Percentiles rank a stretch among this genome's conserved stretches.
phyloP scores from a whole-genome alignment of 2,113 vertebrate genomes.

The Ardeotis arabs region DNA sequence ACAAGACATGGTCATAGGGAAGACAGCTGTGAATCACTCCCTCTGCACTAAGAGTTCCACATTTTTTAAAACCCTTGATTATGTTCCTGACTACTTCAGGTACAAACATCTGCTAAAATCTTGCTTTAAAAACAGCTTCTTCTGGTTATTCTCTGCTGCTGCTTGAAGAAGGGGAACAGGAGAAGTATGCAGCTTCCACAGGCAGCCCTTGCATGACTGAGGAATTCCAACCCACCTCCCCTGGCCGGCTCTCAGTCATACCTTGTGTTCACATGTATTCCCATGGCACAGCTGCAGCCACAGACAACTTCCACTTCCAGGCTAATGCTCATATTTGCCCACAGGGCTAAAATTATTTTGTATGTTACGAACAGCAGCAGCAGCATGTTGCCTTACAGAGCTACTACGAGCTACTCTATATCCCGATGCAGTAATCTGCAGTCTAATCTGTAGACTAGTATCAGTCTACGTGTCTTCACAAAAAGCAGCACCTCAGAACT shows the following conservation, averaged over 20 bases:
- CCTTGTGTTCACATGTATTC: not conserved
- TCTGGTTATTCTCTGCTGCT: not conserved
- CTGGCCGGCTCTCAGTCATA: not conserved
- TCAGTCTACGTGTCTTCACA: not conserved
- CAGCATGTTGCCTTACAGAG: not conserved
- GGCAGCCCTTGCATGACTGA: not conserved
- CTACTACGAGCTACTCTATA: not conserved
- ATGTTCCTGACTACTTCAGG: not conserved
- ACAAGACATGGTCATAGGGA: not conserved
- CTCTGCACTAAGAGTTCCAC: not conserved
- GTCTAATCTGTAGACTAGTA: not conserved
- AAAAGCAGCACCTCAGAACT: not conserved
- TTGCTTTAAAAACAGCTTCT: not conserved
- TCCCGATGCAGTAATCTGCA: not conserved
- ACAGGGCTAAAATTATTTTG: not conserved
- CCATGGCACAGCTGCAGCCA: not conserved
- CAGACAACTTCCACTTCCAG: not conserved
- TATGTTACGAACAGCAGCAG: not conserved
- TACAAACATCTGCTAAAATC: not conserved
- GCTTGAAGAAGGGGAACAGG: not conserved
- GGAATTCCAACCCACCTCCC: not conserved
- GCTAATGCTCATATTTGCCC: not conserved
- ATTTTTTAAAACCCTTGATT: not conserved
- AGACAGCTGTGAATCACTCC: not conserved
- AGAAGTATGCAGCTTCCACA: not conserved